Evolutionary conservation across 2,888 invertebrate genomes (phyloP).

Genomic region (Lamellibrachia satsuma): DNA sequence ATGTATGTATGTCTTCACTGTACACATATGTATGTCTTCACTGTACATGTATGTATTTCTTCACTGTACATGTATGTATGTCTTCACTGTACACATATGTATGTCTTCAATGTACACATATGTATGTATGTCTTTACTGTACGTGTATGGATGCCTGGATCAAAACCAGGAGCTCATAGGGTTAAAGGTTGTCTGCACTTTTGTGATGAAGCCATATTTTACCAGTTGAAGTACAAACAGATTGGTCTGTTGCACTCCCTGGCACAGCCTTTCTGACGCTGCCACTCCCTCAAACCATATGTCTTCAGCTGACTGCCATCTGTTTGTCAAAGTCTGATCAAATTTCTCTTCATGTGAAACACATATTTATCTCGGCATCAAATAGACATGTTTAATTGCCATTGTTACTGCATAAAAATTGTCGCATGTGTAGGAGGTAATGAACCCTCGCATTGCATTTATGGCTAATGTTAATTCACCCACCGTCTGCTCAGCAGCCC

Average conservation of each 20-base stretch:
- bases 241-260: background rate
- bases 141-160: background rate
- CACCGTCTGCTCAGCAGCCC: background rate
- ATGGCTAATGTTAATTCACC: background rate
- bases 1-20: background rate
- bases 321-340: background rate
- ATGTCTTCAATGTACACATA: too few species aligned
- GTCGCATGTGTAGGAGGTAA: background rate
- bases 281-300: background rate
- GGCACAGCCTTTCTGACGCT: background rate
- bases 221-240: background rate
- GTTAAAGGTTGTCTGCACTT: background rate
- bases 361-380: background rate
- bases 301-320: background rate
- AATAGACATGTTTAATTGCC: background rate
- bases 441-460: background rate
- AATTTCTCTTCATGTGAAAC: background rate
- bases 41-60: too few species aligned
- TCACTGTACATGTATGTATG: too few species aligned
- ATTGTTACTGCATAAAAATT: background rate
- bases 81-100: too few species aligned
- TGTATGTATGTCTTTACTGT: too few species aligned
- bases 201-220: background rate
- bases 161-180: background rate
- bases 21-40: too few species aligned